Evolutionary conservation across 2,113 vertebrate species (phyloP).

Genomic region (Zapus hudsonius): DNA sequence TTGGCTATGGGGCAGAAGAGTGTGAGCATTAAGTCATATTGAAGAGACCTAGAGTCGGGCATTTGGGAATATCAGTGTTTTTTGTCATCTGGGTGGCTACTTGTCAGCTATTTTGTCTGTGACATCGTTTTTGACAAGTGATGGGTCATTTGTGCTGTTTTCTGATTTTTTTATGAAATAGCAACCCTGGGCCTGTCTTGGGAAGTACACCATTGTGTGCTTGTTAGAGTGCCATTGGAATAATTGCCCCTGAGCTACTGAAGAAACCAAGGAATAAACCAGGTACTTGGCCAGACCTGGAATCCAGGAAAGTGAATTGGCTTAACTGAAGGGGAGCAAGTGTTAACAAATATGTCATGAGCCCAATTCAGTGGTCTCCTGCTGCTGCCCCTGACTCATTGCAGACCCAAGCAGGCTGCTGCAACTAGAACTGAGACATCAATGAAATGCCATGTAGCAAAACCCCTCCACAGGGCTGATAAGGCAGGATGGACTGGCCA

Average conservation of each 20-base stretch:
- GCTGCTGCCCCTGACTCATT: rapidly evolving
- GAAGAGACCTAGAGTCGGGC: not conserved
- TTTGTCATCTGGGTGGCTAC: not conserved
- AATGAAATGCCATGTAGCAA: not conserved
- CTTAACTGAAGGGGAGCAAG: not conserved
- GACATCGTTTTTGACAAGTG: constrained; percentile 40
- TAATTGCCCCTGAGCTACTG: not conserved
- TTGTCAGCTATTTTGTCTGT: not conserved
- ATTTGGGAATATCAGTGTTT: not conserved
- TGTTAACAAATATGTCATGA: rapidly evolving
- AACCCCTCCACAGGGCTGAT: not conserved
- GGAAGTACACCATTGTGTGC: not conserved
- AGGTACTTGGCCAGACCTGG: not conserved
- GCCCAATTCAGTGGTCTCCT: not conserved
- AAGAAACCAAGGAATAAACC: not conserved
- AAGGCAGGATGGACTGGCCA: rapidly evolving
- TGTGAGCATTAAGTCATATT: rapidly evolving
- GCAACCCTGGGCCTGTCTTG: not conserved
- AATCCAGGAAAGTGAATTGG: not conserved
- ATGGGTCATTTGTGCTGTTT: not conserved
- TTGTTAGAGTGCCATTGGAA: not conserved
- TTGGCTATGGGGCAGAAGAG: rapidly evolving
- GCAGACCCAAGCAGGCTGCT: not conserved
- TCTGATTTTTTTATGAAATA: not conserved
- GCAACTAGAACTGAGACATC: no score